Percentiles rank a stretch among this genome's conserved stretches.
Conservation (phyloP, 2,797 vertebrate species). For the Micropoecilia bifurca region DNA sequence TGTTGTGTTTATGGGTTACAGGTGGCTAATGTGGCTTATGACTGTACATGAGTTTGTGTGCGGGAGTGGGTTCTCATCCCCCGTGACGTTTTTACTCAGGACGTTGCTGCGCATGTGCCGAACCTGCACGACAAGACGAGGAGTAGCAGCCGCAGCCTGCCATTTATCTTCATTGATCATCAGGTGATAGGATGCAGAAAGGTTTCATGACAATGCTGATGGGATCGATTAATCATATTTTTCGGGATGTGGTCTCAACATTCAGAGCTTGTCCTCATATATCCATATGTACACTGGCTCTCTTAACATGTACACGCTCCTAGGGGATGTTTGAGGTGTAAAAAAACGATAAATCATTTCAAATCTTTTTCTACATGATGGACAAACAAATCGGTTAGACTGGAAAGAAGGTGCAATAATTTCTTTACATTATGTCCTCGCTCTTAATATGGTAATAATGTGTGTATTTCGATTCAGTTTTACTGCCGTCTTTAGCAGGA, state of each 20-base stretch:
- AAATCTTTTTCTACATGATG: not conserved
- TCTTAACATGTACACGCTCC: not conserved
- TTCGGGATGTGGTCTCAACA: conserved; percentile 40
- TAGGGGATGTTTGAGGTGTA: not conserved
- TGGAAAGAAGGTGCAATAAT: not conserved
- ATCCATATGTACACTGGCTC: conserved; percentile 3
- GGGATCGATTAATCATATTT: conserved; percentile 74
- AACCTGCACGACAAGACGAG: conserved; percentile 39
- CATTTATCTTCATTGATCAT: conserved; percentile 69
- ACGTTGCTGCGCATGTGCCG: conserved; percentile 26
- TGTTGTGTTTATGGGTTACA: not conserved
- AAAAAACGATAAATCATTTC: not conserved
- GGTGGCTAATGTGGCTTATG: conserved; percentile 1
- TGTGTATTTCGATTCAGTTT: not conserved
- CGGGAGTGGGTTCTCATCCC: not conserved
- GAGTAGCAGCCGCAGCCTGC: conserved; percentile 39
- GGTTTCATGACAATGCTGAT: conserved; percentile 62
- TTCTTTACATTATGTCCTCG: not conserved
- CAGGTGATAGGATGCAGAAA: conserved; percentile 62
- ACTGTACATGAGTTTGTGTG: conserved; percentile 1
- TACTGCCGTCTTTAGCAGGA: not conserved
- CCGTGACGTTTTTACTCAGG: conserved; percentile 42
- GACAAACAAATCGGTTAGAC: not conserved
- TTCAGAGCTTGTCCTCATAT: conserved; percentile 22
- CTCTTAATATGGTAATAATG: not conserved